Conservation (phyloP, 2,797 vertebrate species). For the Hephaestus fuliginosus region DNA sequence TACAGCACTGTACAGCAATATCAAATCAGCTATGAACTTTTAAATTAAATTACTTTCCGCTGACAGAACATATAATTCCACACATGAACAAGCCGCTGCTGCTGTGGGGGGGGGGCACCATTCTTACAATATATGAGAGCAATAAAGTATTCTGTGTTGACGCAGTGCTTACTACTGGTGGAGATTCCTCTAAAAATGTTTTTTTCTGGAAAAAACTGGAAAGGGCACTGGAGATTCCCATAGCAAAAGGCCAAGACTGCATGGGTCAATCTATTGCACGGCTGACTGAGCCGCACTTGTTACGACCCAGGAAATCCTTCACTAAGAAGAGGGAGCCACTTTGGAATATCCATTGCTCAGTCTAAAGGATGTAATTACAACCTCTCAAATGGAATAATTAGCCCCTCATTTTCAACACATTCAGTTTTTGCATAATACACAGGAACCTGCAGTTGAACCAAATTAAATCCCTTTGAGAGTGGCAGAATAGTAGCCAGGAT, state of each 20-base stretch:
- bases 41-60: slow-evolving; percentile 58
- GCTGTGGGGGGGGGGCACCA: slow-evolving; percentile 16
- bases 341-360: slow-evolving; percentile 72
- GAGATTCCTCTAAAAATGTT: slow-evolving; percentile 18
- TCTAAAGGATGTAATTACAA: slow-evolving; percentile 81
- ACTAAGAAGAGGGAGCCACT: slow-evolving; percentile 63
- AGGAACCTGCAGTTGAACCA: slow-evolving; percentile 74
- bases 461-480: slow-evolving; percentile 76
- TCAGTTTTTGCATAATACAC: slow-evolving; percentile 73
- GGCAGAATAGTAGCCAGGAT: slow-evolving; percentile 60
- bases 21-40: slow-evolving; percentile 56
- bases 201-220: slow-evolving; percentile 39
- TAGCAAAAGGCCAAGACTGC: slow-evolving; percentile 53
- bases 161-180: not conserved
- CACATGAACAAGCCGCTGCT: slow-evolving; percentile 49
- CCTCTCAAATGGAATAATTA: slow-evolving; percentile 82
- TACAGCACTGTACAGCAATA: slow-evolving; percentile 29
- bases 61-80: slow-evolving; percentile 56
- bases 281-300: slow-evolving; percentile 55
- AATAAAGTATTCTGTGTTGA: slow-evolving; percentile 36
- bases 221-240: slow-evolving; percentile 52
- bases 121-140: slow-evolving; percentile 34
- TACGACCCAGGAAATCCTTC: slow-evolving; percentile 68
- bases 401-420: slow-evolving; percentile 74
- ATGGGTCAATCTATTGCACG: slow-evolving; percentile 55